Evolutionary conservation across 2,113 vertebrate species (phyloP).

Genomic region (Vulpes vulpes): DNA sequence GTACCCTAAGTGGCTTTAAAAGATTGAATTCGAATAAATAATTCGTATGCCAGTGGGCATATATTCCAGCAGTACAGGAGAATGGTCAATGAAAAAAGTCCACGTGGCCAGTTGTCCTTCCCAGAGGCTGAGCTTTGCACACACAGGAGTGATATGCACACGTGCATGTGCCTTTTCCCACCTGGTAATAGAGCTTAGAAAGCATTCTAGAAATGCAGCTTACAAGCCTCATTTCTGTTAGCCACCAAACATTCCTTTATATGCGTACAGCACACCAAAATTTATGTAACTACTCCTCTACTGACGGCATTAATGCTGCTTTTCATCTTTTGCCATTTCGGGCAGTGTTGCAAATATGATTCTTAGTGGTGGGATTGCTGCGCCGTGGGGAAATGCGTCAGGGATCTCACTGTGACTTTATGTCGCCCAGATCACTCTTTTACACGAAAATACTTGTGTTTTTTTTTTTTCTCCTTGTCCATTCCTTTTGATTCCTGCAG

Average conservation of each 20-base stretch:
- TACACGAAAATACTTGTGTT: not conserved
- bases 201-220: not conserved
- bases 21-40: not conserved
- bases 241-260: not conserved
- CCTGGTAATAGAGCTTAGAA: not conserved
- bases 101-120: not conserved
- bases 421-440: not conserved
- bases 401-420: not conserved
- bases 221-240: not conserved
- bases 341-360: not conserved
- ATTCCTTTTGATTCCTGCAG: not conserved
- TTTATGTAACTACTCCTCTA: not conserved
- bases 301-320: not conserved
- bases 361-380: not conserved
- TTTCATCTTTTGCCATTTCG: not conserved
- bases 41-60: not conserved
- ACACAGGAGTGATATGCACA: fast-evolving
- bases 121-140: not conserved
- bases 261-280: not conserved
- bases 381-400: not conserved
- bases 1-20: not conserved
- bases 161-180: not conserved
- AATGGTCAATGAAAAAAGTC: not conserved
- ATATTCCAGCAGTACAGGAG: not conserved
- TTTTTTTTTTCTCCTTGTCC: not conserved